These are phyloP conservation scores for Remorina albescens DNA, from an alignment of 2,797 vertebrate genomes.

Conservation along the genomic window DNA sequence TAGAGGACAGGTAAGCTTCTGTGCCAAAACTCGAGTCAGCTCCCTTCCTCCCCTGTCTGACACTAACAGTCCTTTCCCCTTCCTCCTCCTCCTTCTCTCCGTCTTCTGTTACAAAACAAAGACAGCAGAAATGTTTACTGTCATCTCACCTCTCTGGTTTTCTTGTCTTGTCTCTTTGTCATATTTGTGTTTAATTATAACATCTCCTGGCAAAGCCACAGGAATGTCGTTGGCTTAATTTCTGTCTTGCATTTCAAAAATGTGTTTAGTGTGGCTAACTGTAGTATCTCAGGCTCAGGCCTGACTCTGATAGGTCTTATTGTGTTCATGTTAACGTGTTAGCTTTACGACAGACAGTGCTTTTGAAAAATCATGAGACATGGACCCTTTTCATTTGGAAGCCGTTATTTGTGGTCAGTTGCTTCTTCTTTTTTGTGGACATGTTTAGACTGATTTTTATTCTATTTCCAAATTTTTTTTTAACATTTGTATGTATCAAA, in stretches of 20 bases:
- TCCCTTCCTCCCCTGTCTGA: constrained; percentile 76
- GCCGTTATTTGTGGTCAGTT: constrained; percentile 7
- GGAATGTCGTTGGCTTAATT: constrained; percentile 63
- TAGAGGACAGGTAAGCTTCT: constrained; percentile 71
- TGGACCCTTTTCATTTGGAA: constrained; percentile 24
- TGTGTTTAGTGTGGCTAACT: constrained; percentile 58
- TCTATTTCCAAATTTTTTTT: not conserved
- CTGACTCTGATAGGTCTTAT: constrained; percentile 41
- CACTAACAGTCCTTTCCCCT: constrained; percentile 80
- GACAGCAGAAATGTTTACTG: constrained; percentile 81
- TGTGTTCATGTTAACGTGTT: constrained; percentile 39
- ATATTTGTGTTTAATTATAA: constrained; percentile 77
- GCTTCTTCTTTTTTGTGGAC: not conserved
- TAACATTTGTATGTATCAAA: constrained; percentile 15
- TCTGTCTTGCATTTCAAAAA: constrained; percentile 56
- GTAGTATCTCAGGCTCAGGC: constrained; percentile 48
- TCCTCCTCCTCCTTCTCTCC: constrained; percentile 57
- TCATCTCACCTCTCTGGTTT: constrained; percentile 76
- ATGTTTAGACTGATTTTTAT: constrained; percentile 1
- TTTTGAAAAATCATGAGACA: constrained; percentile 34
- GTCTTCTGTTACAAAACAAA: constrained; percentile 82
- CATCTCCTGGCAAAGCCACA: constrained; percentile 54
- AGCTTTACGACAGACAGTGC: constrained; percentile 36
- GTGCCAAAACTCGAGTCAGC: constrained; percentile 69
- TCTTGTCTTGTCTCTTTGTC: constrained; percentile 63